phyloP scores from a whole-genome alignment of 2,888 invertebrate species.

The Arctia plantaginis region DNA sequence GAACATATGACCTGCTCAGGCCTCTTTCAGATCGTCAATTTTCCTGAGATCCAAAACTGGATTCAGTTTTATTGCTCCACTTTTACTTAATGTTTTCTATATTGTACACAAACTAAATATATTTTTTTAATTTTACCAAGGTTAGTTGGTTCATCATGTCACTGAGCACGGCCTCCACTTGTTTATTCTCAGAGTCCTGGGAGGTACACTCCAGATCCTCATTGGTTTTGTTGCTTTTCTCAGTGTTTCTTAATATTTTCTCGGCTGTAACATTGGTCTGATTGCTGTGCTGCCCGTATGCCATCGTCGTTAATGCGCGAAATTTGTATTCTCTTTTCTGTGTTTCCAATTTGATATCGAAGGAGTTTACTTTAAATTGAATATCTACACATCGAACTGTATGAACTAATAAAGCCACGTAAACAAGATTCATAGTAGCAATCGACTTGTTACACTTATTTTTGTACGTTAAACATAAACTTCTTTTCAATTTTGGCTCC shows the following conservation, averaged over 20 bases:
- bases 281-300: background rate
- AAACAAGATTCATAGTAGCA: background rate
- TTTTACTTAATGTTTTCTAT: background rate
- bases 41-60: no score
- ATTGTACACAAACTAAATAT: background rate
- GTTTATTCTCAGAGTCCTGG: slow-evolving; percentile 55
- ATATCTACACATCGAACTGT: slow-evolving; percentile 1
- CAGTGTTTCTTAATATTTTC: background rate
- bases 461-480: background rate
- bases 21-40: background rate
- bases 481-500: background rate
- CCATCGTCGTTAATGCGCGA: background rate
- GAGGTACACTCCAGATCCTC: background rate
- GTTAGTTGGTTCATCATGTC: slow-evolving; percentile 68
- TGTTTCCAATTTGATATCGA: slow-evolving; percentile 7
- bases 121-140: slow-evolving; percentile 51
- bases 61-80: no score
- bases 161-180: slow-evolving; percentile 60
- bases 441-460: background rate
- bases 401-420: background rate
- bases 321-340: background rate
- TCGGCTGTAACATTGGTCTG: background rate
- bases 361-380: background rate
- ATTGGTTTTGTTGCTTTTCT: background rate
- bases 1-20: background rate